These are phyloP conservation scores for Mormyrus iriodes DNA, from an alignment of 2,113 vertebrate genomes.

Conservation along the genomic window DNA sequence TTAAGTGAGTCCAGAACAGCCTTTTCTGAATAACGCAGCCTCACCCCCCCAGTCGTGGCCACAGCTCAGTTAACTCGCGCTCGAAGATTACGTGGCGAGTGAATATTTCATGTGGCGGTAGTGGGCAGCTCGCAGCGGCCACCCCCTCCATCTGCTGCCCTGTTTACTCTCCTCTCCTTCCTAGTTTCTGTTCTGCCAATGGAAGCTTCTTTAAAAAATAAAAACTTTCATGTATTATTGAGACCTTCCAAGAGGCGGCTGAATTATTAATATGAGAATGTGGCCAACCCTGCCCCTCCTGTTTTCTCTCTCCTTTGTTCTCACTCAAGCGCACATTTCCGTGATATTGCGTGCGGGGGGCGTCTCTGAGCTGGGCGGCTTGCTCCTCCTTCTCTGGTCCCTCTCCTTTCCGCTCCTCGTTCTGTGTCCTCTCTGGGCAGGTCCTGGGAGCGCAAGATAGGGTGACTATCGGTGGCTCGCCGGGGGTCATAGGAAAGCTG, in stretches of 20 bases:
- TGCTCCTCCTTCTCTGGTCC: neutral
- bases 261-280: slow-evolving; percentile 21
- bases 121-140: neutral
- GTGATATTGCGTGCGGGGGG: neutral
- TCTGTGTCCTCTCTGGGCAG: neutral
- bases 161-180: slow-evolving; percentile 14
- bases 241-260: slow-evolving; percentile 15
- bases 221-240: slow-evolving; percentile 28
- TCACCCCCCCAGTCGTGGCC: neutral
- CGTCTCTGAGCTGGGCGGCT: neutral
- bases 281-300: neutral
- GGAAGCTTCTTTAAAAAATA: slow-evolving; percentile 3
- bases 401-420: neutral
- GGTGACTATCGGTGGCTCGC: too few species aligned
- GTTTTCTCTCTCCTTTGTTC: neutral
- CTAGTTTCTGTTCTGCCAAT: neutral
- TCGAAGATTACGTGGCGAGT: slow-evolving; percentile 7
- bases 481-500: too few species aligned
- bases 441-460: neutral
- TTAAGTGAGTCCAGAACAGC: slow-evolving; percentile 19
- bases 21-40: neutral
- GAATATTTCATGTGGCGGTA: slow-evolving; percentile 22
- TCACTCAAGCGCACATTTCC: neutral
- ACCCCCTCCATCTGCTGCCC: neutral
- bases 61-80: slow-evolving; percentile 13